Evolutionary conservation across 2,797 vertebrate genomes (phyloP), one percentile per base, ranked within the genome.

Genomic region (Sternarchorhynchus goeldii): DNA sequence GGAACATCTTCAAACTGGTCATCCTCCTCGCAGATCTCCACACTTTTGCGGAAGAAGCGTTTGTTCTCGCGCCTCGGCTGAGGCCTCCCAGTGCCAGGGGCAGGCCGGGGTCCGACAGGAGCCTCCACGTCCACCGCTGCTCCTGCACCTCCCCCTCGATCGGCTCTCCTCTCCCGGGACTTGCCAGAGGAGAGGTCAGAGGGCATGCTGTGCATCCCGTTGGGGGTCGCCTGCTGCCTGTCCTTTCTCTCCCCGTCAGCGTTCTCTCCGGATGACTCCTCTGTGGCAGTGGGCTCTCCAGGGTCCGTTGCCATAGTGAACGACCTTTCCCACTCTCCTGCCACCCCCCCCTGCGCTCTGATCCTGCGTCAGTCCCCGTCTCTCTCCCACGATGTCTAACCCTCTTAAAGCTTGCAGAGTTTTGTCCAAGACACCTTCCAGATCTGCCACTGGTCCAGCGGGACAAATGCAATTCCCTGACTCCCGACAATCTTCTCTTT

Each of bases 251-350:
- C 90, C 87, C 93, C 94, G 95, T 95, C 93, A 91, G 95, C 92
- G 93, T 96, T 96, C 87, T 96, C 95, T 70, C 82, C 84, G 1
- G 95, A 93, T 82, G 95, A 92, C 76, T 96, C 95, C 85, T 96
- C 95, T 0, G 95, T 95, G 89, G 93, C 93, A 53, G 95, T 91
- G 81, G 95, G 93, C 85, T 96, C 96, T 87, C 95, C 95, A 17
- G 95, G 94, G 89, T 97, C 96, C 18, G 96, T 97, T 85, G 95
- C 96, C 96, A 97, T 97, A 81, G 88, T 83, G 80, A 89, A 84
- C 81, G 85, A 79, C 82, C 83, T 86, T 82, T 89, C 81, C 88
- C 84, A 84, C 76, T 78, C 75, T 75, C 34, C 88, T 87, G 78
- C 88, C 87, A 75, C 88, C 89, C 87, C 92, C 92, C 90, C 91